Base-by-base conservation (phyloP, 2,797 vertebrate species). In the Allenopithecus nigroviridis region DNA sequence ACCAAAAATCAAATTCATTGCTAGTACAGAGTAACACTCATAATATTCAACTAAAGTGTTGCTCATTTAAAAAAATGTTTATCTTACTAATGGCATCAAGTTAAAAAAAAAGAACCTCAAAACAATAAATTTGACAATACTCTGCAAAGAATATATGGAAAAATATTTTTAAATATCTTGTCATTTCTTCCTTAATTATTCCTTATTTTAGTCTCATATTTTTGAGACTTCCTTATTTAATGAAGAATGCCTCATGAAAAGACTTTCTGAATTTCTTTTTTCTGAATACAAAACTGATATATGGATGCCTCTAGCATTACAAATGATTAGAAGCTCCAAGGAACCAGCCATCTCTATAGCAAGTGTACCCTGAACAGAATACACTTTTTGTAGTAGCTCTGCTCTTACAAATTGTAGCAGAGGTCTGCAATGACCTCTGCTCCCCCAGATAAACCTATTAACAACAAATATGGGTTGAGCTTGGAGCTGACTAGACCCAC, bases 111-210 rank as follows among this genome's bases (percentile, higher is more conserved):
- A 80, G 55, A 97, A 87, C 3, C 14, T 64, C 61, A 89, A 93
- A 93, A 75, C 26, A 84, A 89, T 19, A 94, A 90, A 74, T 86
- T 75, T 53, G 48, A 92, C 72, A 88, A n/a, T 75, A 41, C 87
- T 84, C 84, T 92, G 10, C 92, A 48, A 96, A 72, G 30, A 80
- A 83, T 30, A 89, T 84, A 84, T 36, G 28, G 10, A 33, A 61
- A 96, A 75, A 53, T 59, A 81, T 26, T 91, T 87, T 84, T 70
- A 95, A 93, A 88, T 80, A 80, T 70, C 43, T 48, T 83, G 3
- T 39, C 33, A 28, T 48, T 28, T 30, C 33, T 48, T 28, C 26
- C 28, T 55, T 55, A 55, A 22, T 55, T 55, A 3, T 22, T 55
- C 53, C 53, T 55, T 55, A 55, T 22, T 55, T 55, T 55, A 55